Evolutionary conservation across 2,797 vertebrate species (phyloP).

Genomic region (Lophura swinhoii): DNA sequence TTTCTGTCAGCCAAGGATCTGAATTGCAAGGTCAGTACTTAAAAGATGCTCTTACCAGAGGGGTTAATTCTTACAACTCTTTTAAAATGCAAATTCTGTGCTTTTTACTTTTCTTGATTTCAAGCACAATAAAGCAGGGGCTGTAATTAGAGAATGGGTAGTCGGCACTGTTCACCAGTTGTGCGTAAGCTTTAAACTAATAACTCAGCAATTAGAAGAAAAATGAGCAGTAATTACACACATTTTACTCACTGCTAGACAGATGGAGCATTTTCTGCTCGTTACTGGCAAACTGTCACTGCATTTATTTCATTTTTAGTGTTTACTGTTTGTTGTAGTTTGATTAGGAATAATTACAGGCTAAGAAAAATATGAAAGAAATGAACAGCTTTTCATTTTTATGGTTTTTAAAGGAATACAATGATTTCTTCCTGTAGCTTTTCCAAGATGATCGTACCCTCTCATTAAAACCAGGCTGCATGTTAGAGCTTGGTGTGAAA

Average conservation of each 20-base stretch:
- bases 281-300: slow-evolving; percentile 82
- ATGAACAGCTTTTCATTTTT: slow-evolving; percentile 64
- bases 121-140: slow-evolving; percentile 54
- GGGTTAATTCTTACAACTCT: slow-evolving; percentile 50
- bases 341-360: slow-evolving; percentile 82
- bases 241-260: slow-evolving; percentile 81
- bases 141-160: slow-evolving; percentile 78
- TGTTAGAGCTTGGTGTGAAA: background rate
- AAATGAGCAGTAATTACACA: slow-evolving; percentile 86
- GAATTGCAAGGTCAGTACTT: background rate
- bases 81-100: slow-evolving; percentile 57
- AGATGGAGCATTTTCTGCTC: slow-evolving; percentile 81
- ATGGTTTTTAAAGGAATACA: slow-evolving; percentile 62
- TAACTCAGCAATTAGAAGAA: slow-evolving; percentile 86
- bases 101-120: slow-evolving; percentile 58
- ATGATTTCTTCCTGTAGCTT: slow-evolving; percentile 3
- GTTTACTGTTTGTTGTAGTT: slow-evolving; percentile 83
- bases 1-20: slow-evolving; percentile 11
- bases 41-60: slow-evolving; percentile 15
- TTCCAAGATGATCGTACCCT: background rate
- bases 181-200: slow-evolving; percentile 81
- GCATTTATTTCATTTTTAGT: slow-evolving; percentile 81
- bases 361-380: slow-evolving; percentile 77
- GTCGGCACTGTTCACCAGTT: slow-evolving; percentile 75
- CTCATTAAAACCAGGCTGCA: background rate